Evolutionary conservation across 2,888 invertebrate species (phyloP).

Genomic region (Rugalucina vietnamica): DNA sequence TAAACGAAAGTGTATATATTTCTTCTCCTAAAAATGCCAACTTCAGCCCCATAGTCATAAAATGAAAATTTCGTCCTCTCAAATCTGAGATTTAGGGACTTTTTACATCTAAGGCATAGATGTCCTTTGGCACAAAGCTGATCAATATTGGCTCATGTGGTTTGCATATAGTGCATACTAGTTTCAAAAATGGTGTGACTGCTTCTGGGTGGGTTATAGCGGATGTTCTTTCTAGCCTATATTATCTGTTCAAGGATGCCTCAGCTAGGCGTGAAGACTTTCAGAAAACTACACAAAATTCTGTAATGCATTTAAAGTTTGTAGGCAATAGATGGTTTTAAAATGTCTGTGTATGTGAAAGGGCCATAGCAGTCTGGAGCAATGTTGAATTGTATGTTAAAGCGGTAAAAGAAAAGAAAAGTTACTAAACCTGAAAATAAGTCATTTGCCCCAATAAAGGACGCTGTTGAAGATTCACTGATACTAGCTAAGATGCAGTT

Average conservation of each 20-base stretch:
- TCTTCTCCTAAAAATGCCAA: too few relatives aligned
- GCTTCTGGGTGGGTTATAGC: conserved; percentile 56
- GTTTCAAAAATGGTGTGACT: conserved; percentile 51
- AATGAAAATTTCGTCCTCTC: too few relatives aligned
- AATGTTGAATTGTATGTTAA: conserved; percentile 48
- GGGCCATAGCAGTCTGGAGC: conserved; percentile 44
- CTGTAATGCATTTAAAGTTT: conserved; percentile 74
- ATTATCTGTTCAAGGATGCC: conserved; percentile 74
- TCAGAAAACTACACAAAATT: conserved; percentile 38
- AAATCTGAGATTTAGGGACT: too few relatives aligned
- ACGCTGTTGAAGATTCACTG: conserved; percentile 40
- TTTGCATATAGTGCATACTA: conserved; percentile 63
- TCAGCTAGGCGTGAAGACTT: conserved; percentile 48
- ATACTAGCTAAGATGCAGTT: conserved; percentile 47
- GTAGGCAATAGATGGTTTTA: conserved; percentile 62
- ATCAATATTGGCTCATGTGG: conserved; percentile 64
- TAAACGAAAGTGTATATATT: too few relatives aligned
- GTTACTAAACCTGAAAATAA: conserved; percentile 38
- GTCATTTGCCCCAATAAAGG: conserved; percentile 33
- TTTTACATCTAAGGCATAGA: too few relatives aligned
- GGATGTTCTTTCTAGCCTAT: conserved; percentile 66
- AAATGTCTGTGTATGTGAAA: conserved; percentile 56
- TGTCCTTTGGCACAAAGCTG: conserved; percentile 20
- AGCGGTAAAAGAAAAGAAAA: conserved; percentile 39
- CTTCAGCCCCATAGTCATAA: too few relatives aligned